Evolutionary conservation across 2,888 invertebrate species (phyloP).

Genomic region (Heterodera filipjevi): DNA sequence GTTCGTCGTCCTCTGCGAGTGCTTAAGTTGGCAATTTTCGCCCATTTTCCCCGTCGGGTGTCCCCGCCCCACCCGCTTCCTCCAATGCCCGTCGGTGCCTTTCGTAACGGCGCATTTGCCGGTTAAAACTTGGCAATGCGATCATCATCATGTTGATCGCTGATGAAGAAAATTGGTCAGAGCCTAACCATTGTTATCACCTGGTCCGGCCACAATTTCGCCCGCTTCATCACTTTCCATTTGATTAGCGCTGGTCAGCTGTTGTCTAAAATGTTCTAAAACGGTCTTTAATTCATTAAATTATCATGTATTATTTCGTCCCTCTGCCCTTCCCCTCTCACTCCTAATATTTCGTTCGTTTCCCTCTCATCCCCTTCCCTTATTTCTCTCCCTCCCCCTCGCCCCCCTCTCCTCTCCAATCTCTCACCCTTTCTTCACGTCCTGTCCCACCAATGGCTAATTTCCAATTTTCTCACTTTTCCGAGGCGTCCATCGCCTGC

Average conservation of each 20-base stretch:
- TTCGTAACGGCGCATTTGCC: slow-evolving; percentile 59
- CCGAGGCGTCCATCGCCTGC: not conserved
- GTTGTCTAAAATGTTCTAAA: slow-evolving; percentile 23
- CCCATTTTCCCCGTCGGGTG: not conserved
- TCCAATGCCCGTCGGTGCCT: slow-evolving; percentile 59
- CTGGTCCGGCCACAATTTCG: slow-evolving; percentile 62
- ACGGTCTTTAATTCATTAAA: no score
- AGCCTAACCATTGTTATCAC: slow-evolving; percentile 37
- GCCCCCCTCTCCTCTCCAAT: not conserved
- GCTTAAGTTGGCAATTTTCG: not conserved
- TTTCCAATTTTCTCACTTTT: not conserved
- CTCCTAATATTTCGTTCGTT: not conserved
- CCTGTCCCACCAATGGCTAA: not conserved
- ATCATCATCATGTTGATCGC: slow-evolving; percentile 65
- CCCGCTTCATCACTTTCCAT: slow-evolving; percentile 56
- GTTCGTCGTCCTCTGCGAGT: slow-evolving; percentile 59
- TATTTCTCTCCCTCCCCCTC: not conserved
- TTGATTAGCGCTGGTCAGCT: slow-evolving; percentile 35
- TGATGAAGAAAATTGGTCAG: slow-evolving; percentile 36
- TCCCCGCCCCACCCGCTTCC: slow-evolving; percentile 54
- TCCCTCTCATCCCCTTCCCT: not conserved
- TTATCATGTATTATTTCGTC: no score
- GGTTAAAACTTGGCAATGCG: slow-evolving; percentile 61
- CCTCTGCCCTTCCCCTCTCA: not conserved
- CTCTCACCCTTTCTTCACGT: not conserved